Evolutionary conservation across 2,797 vertebrate genomes (phyloP).

Genomic region (Ctenochaetus hawaiiensis): DNA sequence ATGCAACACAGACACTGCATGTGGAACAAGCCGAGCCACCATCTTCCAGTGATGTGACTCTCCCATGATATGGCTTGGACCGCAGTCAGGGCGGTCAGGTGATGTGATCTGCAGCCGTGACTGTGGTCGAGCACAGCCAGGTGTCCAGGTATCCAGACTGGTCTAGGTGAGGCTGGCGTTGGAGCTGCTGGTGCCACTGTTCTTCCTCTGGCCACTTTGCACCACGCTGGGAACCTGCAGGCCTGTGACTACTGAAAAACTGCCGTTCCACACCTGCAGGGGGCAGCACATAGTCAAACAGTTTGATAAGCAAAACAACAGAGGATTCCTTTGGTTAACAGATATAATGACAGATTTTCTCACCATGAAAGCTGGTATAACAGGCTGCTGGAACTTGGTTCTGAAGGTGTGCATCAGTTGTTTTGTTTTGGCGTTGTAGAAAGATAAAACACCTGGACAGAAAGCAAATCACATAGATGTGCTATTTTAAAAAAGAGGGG

Average conservation of each 20-base stretch:
- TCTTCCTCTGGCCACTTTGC: slow-evolving; percentile 92
- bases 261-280: slow-evolving; percentile 95
- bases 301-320: neutral
- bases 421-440: slow-evolving; percentile 93
- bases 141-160: slow-evolving; percentile 12
- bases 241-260: slow-evolving; percentile 92
- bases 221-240: slow-evolving; percentile 93
- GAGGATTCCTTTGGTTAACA: neutral
- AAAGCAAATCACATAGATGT: neutral
- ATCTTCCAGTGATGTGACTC: slow-evolving; percentile 53
- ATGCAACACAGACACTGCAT: slow-evolving; percentile 41
- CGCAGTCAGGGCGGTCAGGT: slow-evolving; percentile 40
- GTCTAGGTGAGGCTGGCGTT: slow-evolving; percentile 93
- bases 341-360: slow-evolving; percentile 38
- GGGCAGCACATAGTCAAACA: slow-evolving; percentile 5
- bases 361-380: slow-evolving; percentile 95
- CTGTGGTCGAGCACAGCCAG: slow-evolving; percentile 42
- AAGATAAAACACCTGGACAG: slow-evolving; percentile 89
- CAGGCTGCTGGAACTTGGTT: slow-evolving; percentile 93
- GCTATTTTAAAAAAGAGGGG: neutral
- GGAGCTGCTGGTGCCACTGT: slow-evolving; percentile 95
- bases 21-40: slow-evolving; percentile 40
- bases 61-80: slow-evolving; percentile 50
- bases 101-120: slow-evolving; percentile 26
- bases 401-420: slow-evolving; percentile 93